Evolutionary conservation across 2,888 invertebrate species (phyloP).

Genomic region (Melitaea athalia): DNA sequence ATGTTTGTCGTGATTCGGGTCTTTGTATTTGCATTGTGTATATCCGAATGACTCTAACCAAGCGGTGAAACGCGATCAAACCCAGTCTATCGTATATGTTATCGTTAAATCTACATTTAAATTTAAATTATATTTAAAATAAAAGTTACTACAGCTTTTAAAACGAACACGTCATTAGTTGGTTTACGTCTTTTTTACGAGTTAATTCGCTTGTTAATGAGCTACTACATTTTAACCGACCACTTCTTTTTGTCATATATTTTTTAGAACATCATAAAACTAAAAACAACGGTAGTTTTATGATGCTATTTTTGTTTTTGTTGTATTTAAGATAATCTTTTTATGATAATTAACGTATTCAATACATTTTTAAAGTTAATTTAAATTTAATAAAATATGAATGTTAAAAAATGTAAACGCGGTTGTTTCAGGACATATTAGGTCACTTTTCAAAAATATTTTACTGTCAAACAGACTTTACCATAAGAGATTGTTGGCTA

Average conservation of each 20-base stretch:
- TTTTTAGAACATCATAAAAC: not conserved
- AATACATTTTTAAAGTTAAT: no score
- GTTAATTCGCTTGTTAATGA: conserved; percentile 35
- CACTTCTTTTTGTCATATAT: not conserved
- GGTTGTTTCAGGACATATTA: no score
- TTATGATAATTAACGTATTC: not conserved
- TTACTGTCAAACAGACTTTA: no score
- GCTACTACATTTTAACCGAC: conserved; percentile 29
- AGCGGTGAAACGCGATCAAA: not conserved
- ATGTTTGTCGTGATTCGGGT: no score
- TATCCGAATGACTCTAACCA: not conserved
- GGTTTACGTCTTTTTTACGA: conserved; percentile 43
- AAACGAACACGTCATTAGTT: conserved; percentile 40
- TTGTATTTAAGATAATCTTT: not conserved
- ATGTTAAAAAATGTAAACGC: no score
- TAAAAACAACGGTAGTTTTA: not conserved
- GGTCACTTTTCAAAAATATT: no score
- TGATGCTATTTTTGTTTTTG: not conserved
- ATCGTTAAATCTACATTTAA: conserved; percentile 12
- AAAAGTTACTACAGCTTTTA: conserved; percentile 26
- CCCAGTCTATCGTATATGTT: conserved; percentile 1
- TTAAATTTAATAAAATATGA: no score
- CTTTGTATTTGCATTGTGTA: no score
- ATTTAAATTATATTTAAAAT: conserved; percentile 16
- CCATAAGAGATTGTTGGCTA: no score